Percentiles rank a stretch among this genome's conserved stretches.
These are phyloP conservation scores for Enteromius fasciolatus DNA, from an alignment of 2,797 vertebrate species.

Conservation along the genomic window DNA sequence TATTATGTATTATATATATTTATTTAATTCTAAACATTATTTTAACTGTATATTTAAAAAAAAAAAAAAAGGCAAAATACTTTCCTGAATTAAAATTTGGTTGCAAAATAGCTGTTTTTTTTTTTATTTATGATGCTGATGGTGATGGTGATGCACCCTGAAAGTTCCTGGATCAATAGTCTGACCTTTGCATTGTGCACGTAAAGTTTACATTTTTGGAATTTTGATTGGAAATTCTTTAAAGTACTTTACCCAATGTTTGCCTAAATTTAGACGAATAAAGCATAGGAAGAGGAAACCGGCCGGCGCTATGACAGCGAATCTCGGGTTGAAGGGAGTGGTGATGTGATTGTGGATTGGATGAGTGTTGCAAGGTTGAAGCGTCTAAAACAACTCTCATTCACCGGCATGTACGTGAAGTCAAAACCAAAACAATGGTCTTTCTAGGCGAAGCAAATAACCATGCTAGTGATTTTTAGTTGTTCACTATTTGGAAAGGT, in stretches of 20 bases:
- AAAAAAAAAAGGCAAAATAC: not conserved
- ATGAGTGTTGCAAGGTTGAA: not conserved
- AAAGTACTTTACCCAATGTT: not conserved
- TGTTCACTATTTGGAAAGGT: not conserved
- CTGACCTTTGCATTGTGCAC: not conserved
- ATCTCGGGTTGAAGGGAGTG: conserved; percentile 49
- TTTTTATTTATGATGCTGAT: not conserved
- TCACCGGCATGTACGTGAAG: not conserved
- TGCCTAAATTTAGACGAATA: not conserved
- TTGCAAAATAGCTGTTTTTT: not conserved
- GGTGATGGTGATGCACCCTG: not conserved
- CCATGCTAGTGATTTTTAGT: not conserved
- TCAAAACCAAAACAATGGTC: not conserved
- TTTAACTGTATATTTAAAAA: not conserved
- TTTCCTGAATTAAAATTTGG: not conserved
- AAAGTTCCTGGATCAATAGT: not conserved
- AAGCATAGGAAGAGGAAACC: conserved; percentile 54
- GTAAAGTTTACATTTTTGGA: not conserved
- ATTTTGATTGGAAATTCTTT: not conserved
- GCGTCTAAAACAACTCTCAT: not conserved
- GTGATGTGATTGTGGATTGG: conserved; percentile 7
- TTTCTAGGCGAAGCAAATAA: not conserved
- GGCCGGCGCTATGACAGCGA: conserved; percentile 52
- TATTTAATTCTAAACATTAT: not conserved
- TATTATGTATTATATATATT: too few relatives aligned